Evolutionary conservation across 2,888 invertebrate genomes (phyloP), one percentile per base, ranked within the genome.

Genomic region (Drosophila mimetica): DNA sequence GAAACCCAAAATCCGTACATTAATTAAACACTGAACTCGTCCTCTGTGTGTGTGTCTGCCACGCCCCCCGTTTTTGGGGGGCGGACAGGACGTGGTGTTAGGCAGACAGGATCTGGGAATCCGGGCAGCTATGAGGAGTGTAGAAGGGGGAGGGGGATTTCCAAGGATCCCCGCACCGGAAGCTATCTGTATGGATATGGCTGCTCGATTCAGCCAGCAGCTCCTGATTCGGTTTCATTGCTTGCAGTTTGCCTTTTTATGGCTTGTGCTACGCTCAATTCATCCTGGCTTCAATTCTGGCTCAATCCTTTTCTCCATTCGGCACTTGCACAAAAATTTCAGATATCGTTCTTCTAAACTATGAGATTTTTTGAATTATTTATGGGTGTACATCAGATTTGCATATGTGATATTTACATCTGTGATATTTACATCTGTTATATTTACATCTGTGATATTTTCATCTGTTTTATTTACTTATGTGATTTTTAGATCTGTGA

Each of bases 11-110:
- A 77, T 50, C 75, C 67, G 57, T 51, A 74, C 73, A 80, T 73
- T 77, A 75, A 81, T 86, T 86, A 84, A 75, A 75, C 71, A 51
- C 58, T 42, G 57, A 47, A 54, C 42, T 61, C 48, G 14, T 16
- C 28, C 11, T 28, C 28, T 50, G 16, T 22, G 30, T 34, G 18
- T 37, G 34, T 37, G 14, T 22, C 28, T 51, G 28, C 46, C 30
- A 46, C 46, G 25, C 44, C 44, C 11, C 14, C 14, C 3, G 11
- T 16, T 16, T 20, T 7, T 0, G 11, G 28, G 11, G 30, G 30
- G 25, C 25, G 14, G 16, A 44, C 25, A 28, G 16, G 9, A 16
- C 11, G 11, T 37, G 60, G 36, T 36, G 60, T 30, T 37, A 60
- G 9, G n/a, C 11, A 60, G 9, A 11, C 11, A n/a, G 55, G 13